Evolutionary conservation across 2,797 vertebrate species (phyloP).

Genomic region (Amniataba percoides): DNA sequence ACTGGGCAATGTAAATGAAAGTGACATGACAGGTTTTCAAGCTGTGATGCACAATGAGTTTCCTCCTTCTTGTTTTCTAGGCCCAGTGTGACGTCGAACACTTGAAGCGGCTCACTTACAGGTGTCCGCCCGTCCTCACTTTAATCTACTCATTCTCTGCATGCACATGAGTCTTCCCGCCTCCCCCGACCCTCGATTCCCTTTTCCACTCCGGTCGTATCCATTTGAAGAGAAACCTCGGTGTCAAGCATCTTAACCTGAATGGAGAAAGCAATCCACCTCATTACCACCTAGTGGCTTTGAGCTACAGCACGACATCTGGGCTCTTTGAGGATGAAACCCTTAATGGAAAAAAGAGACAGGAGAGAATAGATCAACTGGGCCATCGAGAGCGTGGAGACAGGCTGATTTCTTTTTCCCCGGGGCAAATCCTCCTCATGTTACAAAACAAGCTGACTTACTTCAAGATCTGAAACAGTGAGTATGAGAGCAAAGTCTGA

Average conservation of each 20-base stretch:
- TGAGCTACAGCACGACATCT: conserved; percentile 13
- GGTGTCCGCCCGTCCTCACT: conserved; percentile 4
- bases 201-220: not conserved
- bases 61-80: not conserved
- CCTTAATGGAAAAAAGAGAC: conserved; percentile 25
- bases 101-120: conserved; percentile 10
- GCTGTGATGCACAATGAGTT: not conserved
- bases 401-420: conserved; percentile 20
- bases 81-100: not conserved
- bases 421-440: conserved; percentile 15
- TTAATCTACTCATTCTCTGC: conserved; percentile 14
- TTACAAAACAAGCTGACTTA: conserved; percentile 28
- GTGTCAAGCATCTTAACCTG: conserved; percentile 31
- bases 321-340: conserved; percentile 37
- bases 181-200: conserved; percentile 27
- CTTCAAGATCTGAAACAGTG: conserved; percentile 17
- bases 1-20: too few species aligned
- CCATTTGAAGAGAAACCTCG: conserved; percentile 14
- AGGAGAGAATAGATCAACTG: conserved; percentile 24
- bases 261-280: conserved; percentile 42
- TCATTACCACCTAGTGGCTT: conserved; percentile 45
- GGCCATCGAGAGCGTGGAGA: not conserved
- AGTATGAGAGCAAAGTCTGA: not conserved
- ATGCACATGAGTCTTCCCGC: not conserved
- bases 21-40: not conserved